phyloP scores from a whole-genome alignment of 2,113 vertebrate genomes.

The Castor canadensis region DNA sequence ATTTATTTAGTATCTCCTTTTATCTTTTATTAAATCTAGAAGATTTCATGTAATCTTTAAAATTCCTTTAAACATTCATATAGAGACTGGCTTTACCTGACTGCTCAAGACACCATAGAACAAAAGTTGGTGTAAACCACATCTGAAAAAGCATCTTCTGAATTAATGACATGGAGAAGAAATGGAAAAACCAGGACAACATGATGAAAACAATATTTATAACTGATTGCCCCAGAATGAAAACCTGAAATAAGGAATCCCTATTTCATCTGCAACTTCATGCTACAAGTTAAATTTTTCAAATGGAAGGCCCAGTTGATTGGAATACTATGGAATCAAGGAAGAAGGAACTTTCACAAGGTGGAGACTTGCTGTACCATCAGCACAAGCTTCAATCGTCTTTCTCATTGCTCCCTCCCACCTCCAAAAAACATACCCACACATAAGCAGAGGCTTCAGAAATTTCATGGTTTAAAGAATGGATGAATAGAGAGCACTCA shows the following conservation, averaged over 20 bases:
- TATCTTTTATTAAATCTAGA: slow-evolving; percentile 24
- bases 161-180: not conserved
- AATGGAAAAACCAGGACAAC: not conserved
- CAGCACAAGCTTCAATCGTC: not conserved
- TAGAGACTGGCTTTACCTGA: not conserved
- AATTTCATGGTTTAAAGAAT: not conserved
- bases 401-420: not conserved
- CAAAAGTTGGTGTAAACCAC: not conserved
- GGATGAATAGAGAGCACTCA: not conserved
- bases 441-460: not conserved
- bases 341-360: not conserved
- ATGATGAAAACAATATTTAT: not conserved
- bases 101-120: not conserved
- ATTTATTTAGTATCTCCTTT: not conserved
- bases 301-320: not conserved
- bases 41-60: not conserved
- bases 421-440: not conserved
- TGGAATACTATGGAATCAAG: not conserved
- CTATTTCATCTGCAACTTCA: slow-evolving; percentile 27
- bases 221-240: not conserved
- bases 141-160: not conserved
- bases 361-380: not conserved
- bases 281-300: not conserved
- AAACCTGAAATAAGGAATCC: not conserved
- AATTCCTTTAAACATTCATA: not conserved